Conservation (phyloP, 2,888 invertebrate genomes). For the Scaptomyza cyrtandrae region DNA sequence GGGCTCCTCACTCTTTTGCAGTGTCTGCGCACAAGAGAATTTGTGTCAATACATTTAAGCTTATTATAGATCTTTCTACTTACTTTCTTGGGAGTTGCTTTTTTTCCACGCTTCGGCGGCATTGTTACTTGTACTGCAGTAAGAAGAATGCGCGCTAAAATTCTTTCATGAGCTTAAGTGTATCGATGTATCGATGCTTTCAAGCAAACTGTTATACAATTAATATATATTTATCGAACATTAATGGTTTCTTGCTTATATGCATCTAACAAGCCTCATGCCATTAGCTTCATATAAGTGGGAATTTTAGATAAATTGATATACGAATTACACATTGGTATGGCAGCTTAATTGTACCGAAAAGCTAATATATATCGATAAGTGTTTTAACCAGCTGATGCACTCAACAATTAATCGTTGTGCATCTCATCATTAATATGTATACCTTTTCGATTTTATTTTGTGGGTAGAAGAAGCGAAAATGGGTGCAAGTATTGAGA, state of each 20-base stretch:
- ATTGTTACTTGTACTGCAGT: conserved; percentile 2
- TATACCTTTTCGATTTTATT: background rate
- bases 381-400: background rate
- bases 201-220: background rate
- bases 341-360: background rate
- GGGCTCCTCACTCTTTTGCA: background rate
- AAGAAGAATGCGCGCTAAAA: conserved; percentile 26
- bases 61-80: background rate
- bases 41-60: background rate
- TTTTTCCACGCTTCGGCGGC: conserved; percentile 41
- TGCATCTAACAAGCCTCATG: background rate
- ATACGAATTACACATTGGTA: background rate
- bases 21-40: background rate
- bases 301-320: background rate
- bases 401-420: background rate
- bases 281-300: background rate
- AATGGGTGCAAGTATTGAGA: background rate
- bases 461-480: background rate
- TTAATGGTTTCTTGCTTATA: background rate
- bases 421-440: background rate
- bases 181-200: conserved; percentile 16
- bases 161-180: background rate
- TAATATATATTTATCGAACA: background rate
- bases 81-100: conserved; percentile 18
- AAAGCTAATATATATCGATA: conserved; percentile 10